Base-by-base conservation (phyloP, 2,888 invertebrate genomes). In the Erebia ligea region DNA sequence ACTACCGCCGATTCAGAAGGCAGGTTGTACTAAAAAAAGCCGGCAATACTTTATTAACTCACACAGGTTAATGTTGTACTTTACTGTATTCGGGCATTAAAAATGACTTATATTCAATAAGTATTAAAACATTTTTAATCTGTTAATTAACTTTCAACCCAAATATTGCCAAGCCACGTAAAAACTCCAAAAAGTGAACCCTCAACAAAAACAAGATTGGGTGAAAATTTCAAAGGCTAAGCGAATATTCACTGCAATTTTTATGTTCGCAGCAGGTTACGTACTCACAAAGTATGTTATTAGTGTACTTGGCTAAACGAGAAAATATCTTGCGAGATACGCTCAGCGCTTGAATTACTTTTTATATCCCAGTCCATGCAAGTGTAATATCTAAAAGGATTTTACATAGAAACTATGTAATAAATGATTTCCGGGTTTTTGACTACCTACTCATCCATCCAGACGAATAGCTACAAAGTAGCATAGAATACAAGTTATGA, bases 241-340 rank as follows among this genome's bases (percentile, higher is more conserved):
- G 48, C 67, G 58, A 48, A 67, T 48, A 58, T 67, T 45, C 57
- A 66, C 48, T 67, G 58, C 57, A 45, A 58, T 67, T 67, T 67
- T 67, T 58, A 57, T 65, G 54, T 42, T 8, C 56, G 21, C 25
- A 21, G 48, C 58, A 58, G 67, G 21, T 34, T 48, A 57, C 45
- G 48, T 48, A 58, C 57, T 34, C 48, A 56, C 42, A 67, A 48
- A 50, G 62, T 67, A 52, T 70, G 67, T 67, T 57, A 63, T 70
- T 70, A 70, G 62, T 70, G 57, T 50, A 63, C 67, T 67, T 58
- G 15, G 57, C 67, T 67, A 58, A 70, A 63, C 70, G 57, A 58
- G 61, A 67, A 67, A 67, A 58, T 67, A 50, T 45, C 58, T 58
- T 48, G 34, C 21, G 67, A 45, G 25, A 58, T 67, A 25, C 48